Percentiles rank a stretch among this genome's conserved stretches.
Conservation (phyloP, 1,140 invertebrate species). For the Drosophila repletoides region DNA sequence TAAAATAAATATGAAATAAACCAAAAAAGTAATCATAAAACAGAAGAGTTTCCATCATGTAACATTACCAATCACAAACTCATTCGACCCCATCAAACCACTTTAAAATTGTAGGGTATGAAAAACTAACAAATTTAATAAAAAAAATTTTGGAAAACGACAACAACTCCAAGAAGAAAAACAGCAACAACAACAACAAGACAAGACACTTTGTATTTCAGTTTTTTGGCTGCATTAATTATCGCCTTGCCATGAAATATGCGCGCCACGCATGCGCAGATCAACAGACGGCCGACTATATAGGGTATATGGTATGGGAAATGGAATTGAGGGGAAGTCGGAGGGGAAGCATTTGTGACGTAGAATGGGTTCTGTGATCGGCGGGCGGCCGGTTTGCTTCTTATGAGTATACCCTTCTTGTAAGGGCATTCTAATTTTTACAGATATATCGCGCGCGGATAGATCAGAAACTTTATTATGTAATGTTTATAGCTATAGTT, state of each 20-base stretch:
- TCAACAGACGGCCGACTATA: conserved; percentile 3
- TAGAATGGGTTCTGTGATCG: conserved; percentile 11
- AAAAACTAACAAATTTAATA: conserved; percentile 71
- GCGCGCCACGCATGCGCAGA: conserved; percentile 74
- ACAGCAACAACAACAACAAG: conserved; percentile 39
- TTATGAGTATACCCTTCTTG: too few species aligned
- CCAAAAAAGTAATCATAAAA: too few species aligned
- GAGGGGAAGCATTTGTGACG: background rate
- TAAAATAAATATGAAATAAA: too few species aligned
- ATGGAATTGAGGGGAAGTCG: background rate
- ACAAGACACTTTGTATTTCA: conserved; percentile 67
- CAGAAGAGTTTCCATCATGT: too few species aligned
- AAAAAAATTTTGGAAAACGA: conserved; percentile 47
- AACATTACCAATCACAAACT: background rate
- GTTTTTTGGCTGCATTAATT: conserved; percentile 79
- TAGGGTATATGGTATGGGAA: background rate
- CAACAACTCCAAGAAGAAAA: conserved; percentile 32
- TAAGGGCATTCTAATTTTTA: too few species aligned
- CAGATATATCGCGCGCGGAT: too few species aligned
- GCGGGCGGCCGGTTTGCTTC: conserved; percentile 24
- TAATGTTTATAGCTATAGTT: too few species aligned
- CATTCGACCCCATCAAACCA: conserved; percentile 11
- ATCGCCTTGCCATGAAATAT: conserved; percentile 80
- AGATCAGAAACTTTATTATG: too few species aligned
- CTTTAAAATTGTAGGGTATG: conserved; percentile 37